phyloP scores from a whole-genome alignment of 2,113 vertebrate species.

The Odocoileus virginianus region DNA sequence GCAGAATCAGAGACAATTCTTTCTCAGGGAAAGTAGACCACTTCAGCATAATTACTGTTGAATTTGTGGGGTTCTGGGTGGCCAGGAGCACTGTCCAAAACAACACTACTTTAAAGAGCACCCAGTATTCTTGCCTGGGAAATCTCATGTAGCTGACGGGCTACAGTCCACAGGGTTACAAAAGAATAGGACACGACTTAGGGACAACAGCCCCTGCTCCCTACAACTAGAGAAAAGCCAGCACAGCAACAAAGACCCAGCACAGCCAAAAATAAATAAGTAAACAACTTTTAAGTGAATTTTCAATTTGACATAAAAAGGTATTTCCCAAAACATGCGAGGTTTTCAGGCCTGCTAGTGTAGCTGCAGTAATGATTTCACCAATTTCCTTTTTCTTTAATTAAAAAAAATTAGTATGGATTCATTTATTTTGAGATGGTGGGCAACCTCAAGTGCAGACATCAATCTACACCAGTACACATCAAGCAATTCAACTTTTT shows the following conservation, averaged over 20 bases:
- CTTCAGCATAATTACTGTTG: background rate
- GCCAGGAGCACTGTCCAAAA: background rate
- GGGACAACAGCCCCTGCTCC: background rate
- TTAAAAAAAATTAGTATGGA: background rate
- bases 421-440: background rate
- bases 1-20: background rate
- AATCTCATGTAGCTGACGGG: background rate
- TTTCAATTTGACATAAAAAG: background rate
- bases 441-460: background rate
- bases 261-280: background rate
- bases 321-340: background rate
- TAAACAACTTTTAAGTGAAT: background rate
- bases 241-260: background rate
- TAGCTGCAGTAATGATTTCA: background rate
- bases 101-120: background rate
- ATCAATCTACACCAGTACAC: background rate
- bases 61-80: background rate
- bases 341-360: background rate
- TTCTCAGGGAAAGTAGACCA: background rate
- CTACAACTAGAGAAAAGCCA: background rate
- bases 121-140: background rate
- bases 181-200: background rate
- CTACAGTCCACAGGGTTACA: background rate
- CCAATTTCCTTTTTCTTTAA: background rate
- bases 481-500: background rate